Evolutionary conservation across 1,140 invertebrate species (phyloP), one percentile per base, ranked within the genome.

Genomic region (Drosophila pseudoobscura): DNA sequence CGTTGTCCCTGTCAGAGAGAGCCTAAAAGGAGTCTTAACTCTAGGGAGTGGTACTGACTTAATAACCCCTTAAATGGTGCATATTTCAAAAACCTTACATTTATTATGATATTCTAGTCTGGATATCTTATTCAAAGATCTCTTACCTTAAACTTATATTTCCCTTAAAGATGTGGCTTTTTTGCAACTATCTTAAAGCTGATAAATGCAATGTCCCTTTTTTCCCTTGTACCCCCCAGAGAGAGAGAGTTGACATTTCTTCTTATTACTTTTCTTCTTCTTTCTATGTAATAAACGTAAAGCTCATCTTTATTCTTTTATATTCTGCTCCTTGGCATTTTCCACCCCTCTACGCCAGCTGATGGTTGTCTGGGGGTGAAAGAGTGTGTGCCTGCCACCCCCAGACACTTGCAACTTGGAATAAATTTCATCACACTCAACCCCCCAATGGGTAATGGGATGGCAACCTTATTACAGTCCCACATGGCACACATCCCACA

Each of bases 381-480:
- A 31, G 59, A 13, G 31, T 29, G 31, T 39, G 41, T 68, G 22
- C 62, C 54, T 68, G 29, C 64, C 54, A 68, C 65, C 62, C 64
- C 50, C 50, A 15, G 51, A 17, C 13, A 39, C 61, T 54, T 68
- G 47, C 39, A 68, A 22, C 29, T 26, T 52, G 60, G 17, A 63
- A 45, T 49, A 65, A 31, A 65, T 44, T 63, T 50, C 41, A 6
- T 3, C 50, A 47, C 63, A 55, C 63, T 17, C 60, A 45, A 56
- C 65, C 51, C 63, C 54, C 63, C 11, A 26, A 9, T 7, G 41
- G 31, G 52, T 49, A n/a, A n/a, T 41, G n/a, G 13, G 35, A 13
- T 13, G 35, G 45, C 20, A 55, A 50, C 22, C 63, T 7, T 44
- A 15, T 66, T 69, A 41, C 49, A 43, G 15, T 51, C 29, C 53